Percentiles rank a stretch among this genome's conserved stretches.
Evolutionary conservation across 1,140 invertebrate species (phyloP).

Genomic region (Drosophila cardini): DNA sequence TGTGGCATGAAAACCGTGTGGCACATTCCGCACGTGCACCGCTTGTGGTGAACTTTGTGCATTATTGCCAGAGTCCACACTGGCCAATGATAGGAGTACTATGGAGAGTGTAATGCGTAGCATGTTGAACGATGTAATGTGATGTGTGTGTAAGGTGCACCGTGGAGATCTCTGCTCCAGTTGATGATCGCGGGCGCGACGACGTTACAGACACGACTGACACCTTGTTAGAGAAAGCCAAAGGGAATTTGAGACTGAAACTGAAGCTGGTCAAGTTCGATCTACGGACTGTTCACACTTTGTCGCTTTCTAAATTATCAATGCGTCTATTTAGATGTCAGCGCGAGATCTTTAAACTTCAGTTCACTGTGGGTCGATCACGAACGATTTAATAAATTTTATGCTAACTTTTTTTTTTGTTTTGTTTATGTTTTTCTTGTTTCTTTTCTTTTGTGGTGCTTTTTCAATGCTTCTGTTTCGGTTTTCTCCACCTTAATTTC

Average conservation of each 20-base stretch:
- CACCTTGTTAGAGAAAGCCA: constrained; percentile 42
- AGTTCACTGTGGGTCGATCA: constrained; percentile 40
- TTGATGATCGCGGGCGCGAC: constrained; percentile 47
- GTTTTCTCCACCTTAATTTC: constrained; percentile 74
- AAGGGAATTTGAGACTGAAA: neutral
- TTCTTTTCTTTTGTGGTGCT: too few species aligned
- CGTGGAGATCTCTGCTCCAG: constrained; percentile 11
- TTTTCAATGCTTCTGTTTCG: constrained; percentile 55
- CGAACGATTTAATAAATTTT: constrained; percentile 3
- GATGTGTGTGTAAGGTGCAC: constrained; percentile 46
- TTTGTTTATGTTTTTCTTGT: too few species aligned
- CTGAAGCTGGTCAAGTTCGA: constrained; percentile 9
- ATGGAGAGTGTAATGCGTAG: constrained; percentile 56
- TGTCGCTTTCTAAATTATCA: constrained; percentile 75
- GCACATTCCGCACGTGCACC: constrained; percentile 26
- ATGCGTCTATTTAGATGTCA: constrained; percentile 37
- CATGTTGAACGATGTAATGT: constrained; percentile 51
- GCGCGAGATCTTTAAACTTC: constrained; percentile 20
- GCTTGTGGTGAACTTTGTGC: neutral
- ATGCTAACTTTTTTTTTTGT: constrained; percentile 16
- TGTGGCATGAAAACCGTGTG: constrained; percentile 35
- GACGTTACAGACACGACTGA: constrained; percentile 30
- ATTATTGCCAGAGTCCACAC: constrained; percentile 76
- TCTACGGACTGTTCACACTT: constrained; percentile 14
- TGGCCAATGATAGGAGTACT: constrained; percentile 63